Base-by-base conservation (phyloP, 92 coral and sea anemone genomes). In the Plumapathes pennacea region DNA sequence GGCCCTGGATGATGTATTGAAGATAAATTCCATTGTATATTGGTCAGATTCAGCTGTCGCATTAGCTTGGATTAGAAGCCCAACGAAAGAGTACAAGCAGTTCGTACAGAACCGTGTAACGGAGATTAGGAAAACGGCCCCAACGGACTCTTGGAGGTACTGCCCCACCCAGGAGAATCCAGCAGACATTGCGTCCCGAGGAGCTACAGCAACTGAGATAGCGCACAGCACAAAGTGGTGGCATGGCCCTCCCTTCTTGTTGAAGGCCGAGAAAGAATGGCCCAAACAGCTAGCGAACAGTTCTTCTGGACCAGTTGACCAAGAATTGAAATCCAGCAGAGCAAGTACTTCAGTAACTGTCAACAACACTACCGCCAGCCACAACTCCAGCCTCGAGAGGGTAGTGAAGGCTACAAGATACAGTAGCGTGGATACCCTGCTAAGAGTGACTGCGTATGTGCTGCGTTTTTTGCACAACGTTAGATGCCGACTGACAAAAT, bases 151-250 rank as follows among this genome's bases (percentile, higher is more conserved):
- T 32, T 72, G 71, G 70, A 57, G 30, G 23, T 74, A 63, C 38
- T 64, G 80, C 20, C 64, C 80, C 17, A 69, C 74, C 12, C 27
- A 10, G 12, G 86, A 29, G 3, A 80, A 80, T 34, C 81, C 71
- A 3, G 80, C 86, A 12, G 86, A 64, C 38, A 29, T 64, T 43
- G 64, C 76, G 10, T 71, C 86, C 7, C 71, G 75, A 39, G 80
- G 76, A 32, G 40, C 72, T 19, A 65, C 54, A 5, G 69, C 76
- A 10, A 53, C 81, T 22, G 32, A 57, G 12, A 41, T 62, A 4
- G 54, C 44, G 19, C 25, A 19, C 10, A 20, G 51, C 2, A 36
- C 25, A 17, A 10, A 25, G 23, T 79, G 75, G 80, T 79, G 80
- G 70, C 54, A 39, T 22, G 80, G 85, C 9, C 80, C 75, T n/a